Conservation (phyloP, 2,113 vertebrate genomes). For the Centrocercus urophasianus region DNA sequence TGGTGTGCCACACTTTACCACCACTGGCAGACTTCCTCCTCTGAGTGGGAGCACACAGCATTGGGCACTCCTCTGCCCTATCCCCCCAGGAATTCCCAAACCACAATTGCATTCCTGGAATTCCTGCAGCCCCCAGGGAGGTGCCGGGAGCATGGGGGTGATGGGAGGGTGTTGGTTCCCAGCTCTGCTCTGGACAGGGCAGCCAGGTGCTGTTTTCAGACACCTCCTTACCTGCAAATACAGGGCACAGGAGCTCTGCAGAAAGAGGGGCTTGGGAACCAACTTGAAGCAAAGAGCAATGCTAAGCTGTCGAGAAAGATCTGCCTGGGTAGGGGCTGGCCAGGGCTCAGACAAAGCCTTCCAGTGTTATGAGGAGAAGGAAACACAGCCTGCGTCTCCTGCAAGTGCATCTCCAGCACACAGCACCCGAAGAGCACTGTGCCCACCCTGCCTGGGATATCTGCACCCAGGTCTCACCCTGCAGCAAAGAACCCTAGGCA, state of each 20-base stretch:
- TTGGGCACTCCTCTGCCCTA: not conserved
- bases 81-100: not conserved
- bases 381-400: rapidly evolving
- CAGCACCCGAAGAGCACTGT: not conserved
- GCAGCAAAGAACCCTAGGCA: too few species aligned
- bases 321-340: not conserved
- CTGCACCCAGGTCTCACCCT: not conserved
- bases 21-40: not conserved
- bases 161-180: rapidly evolving
- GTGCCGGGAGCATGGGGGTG: rapidly evolving
- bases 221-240: not conserved
- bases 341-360: not conserved
- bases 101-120: not conserved
- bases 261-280: not conserved
- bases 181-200: not conserved
- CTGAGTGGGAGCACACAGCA: not conserved
- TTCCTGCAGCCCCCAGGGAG: not conserved
- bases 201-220: not conserved
- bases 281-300: not conserved
- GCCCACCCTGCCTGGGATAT: not conserved
- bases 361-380: not conserved
- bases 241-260: not conserved
- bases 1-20: not conserved
- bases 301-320: not conserved
- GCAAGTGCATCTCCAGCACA: not conserved